A percentile compares a stretch with the other conserved stretches of the same genome.
phyloP scores from a whole-genome alignment of 2,797 vertebrate species.

The Phylloscopus collybita region DNA sequence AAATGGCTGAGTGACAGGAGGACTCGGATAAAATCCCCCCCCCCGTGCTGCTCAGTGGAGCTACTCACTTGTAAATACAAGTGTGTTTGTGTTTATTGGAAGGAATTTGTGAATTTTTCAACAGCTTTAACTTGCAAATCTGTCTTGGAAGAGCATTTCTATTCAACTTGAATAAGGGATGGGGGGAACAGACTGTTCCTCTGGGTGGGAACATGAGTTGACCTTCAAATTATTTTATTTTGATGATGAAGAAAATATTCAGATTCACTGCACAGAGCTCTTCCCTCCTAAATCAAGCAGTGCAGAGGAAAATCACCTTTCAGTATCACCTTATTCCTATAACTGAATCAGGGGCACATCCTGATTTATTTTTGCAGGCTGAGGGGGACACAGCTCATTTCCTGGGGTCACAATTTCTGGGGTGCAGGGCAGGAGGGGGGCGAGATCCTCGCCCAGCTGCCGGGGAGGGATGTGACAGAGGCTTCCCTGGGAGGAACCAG shows the following conservation, averaged over 20 bases:
- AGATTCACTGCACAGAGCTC: not conserved
- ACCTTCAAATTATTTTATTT: not conserved
- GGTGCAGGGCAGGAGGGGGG: not conserved
- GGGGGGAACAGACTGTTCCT: not conserved
- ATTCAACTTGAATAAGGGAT: too few species aligned
- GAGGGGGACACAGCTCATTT: not conserved
- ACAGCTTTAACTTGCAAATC: not conserved
- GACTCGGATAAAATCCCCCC: not conserved
- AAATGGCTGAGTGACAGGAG: not conserved
- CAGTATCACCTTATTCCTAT: rapidly evolving
- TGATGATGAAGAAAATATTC: not conserved
- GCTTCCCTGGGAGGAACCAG: not conserved
- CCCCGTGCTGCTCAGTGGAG: not conserved
- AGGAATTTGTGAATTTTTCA: not conserved
- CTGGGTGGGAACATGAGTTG: not conserved
- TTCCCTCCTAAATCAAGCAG: not conserved
- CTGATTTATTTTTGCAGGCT: not conserved
- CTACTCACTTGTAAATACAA: not conserved
- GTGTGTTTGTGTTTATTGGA: not conserved
- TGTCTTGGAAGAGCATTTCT: not conserved
- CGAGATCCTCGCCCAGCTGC: not conserved
- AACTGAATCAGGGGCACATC: rapidly evolving
- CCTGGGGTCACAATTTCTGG: not conserved
- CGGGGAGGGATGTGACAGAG: not conserved
- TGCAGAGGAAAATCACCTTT: not conserved